Evolutionary conservation across 2,888 invertebrate genomes (phyloP).

Genomic region (Incurvaria masculella): DNA sequence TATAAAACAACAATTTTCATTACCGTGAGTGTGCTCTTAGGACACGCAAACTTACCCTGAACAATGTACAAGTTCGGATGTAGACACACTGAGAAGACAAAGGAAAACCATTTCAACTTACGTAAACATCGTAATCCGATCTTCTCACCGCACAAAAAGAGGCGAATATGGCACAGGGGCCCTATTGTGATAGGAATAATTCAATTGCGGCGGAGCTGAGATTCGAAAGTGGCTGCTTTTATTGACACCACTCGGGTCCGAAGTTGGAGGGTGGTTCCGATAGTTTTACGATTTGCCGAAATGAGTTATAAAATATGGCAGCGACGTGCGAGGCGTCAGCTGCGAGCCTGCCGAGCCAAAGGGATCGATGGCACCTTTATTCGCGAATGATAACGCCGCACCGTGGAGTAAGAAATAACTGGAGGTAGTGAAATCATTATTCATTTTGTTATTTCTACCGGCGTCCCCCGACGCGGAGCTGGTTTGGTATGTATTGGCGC

Average conservation of each 20-base stretch:
- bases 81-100: too few species aligned
- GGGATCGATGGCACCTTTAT: neutral
- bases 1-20: too few species aligned
- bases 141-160: neutral
- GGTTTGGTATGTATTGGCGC: too few species aligned
- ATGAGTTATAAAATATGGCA: conserved; percentile 41
- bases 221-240: neutral
- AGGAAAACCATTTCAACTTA: too few species aligned
- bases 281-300: conserved; percentile 36
- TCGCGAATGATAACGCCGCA: neutral
- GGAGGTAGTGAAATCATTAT: too few species aligned
- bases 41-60: too few species aligned
- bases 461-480: too few species aligned
- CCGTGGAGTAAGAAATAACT: too few species aligned
- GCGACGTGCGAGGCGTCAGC: conserved; percentile 24
- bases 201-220: neutral
- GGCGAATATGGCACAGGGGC: neutral
- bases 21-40: too few species aligned
- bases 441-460: too few species aligned
- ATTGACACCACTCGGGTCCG: neutral
- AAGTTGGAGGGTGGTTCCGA: conserved; percentile 23
- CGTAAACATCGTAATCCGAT: neutral
- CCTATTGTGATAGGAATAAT: neutral
- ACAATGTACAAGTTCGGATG: too few species aligned
- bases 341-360: conserved; percentile 16